Evolutionary conservation across 2,797 vertebrate species (phyloP).

Genomic region (Gadopsis marmoratus): DNA sequence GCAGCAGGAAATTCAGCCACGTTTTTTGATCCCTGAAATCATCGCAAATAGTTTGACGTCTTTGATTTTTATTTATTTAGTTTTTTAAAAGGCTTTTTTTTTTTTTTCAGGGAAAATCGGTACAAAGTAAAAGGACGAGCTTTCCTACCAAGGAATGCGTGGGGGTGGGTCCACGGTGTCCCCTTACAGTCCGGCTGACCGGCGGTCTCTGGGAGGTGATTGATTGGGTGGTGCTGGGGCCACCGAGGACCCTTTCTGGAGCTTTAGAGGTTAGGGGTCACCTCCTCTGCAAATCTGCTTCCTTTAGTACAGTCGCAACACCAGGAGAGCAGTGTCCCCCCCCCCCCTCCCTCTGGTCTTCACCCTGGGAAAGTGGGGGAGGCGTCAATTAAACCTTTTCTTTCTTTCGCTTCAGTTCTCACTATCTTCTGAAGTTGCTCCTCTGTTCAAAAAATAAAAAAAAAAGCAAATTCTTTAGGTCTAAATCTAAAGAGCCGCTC

Average conservation of each 20-base stretch:
- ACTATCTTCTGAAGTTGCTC: conserved; percentile 75
- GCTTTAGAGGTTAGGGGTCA: conserved; percentile 92
- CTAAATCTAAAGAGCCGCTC: conserved; percentile 86
- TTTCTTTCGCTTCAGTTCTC: conserved; percentile 77
- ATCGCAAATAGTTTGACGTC: not conserved
- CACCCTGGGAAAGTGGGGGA: conserved; percentile 93
- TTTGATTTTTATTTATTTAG: no score
- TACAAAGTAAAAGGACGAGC: not conserved
- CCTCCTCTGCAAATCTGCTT: conserved; percentile 95
- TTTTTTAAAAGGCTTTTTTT: no score
- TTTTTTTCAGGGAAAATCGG: not conserved
- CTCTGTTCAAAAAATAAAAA: conserved; percentile 56
- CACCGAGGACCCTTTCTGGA: conserved; percentile 93
- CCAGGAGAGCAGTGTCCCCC: conserved; percentile 81
- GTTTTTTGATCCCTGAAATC: not conserved
- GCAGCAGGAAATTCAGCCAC: not conserved
- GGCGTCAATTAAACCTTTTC: conserved; percentile 88
- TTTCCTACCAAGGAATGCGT: conserved; percentile 66
- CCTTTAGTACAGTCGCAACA: conserved; percentile 97
- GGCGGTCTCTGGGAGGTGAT: conserved; percentile 92
- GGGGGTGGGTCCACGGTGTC: conserved; percentile 84
- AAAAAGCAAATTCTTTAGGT: conserved; percentile 81
- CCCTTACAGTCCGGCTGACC: conserved; percentile 94
- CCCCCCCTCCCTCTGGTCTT: conserved; percentile 88
- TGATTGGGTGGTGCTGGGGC: conserved; percentile 97